Conservation (phyloP, 2,113 vertebrate genomes). For the Columba livia region DNA sequence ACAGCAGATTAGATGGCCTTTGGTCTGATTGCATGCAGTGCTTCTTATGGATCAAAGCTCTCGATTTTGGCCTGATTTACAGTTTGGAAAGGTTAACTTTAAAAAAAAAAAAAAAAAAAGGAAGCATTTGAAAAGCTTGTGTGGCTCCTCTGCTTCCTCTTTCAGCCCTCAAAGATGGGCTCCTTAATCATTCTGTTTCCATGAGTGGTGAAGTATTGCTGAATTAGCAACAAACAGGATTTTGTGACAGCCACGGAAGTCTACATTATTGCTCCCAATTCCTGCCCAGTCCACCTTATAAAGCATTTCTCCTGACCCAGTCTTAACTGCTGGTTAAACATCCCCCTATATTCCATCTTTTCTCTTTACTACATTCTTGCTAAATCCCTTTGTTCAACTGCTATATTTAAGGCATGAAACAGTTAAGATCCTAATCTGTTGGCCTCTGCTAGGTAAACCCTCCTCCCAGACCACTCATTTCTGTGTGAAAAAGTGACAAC, state of each 20-base stretch:
- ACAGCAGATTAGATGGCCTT: not conserved
- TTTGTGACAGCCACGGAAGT: not conserved
- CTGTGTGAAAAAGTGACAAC: not conserved
- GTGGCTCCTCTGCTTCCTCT: not conserved
- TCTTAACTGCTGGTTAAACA: not conserved
- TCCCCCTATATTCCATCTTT: not conserved
- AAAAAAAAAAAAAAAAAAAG: not conserved
- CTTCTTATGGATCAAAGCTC: constrained; percentile 37
- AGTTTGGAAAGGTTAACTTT: constrained; percentile 12
- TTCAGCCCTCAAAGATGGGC: not conserved
- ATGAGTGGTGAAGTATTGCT: not conserved
- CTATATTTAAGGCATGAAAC: not conserved
- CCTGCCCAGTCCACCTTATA: not conserved
- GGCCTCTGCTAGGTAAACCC: not conserved
- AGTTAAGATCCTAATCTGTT: not conserved
- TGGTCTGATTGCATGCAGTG: not conserved
- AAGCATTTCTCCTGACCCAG: not conserved
- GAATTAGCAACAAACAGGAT: not conserved
- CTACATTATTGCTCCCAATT: not conserved
- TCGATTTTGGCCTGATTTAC: not conserved
- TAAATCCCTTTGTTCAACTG: not conserved
- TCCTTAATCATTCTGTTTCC: not conserved
- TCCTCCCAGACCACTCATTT: not conserved
- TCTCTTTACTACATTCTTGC: not conserved
- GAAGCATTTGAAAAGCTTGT: not conserved